Percentiles rank a stretch among this genome's conserved stretches.
Conservation (phyloP, 2,113 vertebrate genomes). For the Tachuris rubrigastra region DNA sequence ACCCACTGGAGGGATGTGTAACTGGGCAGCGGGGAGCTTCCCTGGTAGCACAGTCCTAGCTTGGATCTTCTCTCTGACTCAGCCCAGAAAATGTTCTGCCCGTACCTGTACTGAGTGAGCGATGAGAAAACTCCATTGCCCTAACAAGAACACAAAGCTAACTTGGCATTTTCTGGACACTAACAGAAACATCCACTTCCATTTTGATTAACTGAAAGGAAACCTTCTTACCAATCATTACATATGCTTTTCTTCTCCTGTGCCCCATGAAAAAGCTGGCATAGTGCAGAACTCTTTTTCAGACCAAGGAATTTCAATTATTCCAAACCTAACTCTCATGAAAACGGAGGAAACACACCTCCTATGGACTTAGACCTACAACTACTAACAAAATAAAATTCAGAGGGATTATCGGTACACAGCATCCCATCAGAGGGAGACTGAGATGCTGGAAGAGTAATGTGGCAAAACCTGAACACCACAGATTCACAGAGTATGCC, state of each 20-base stretch:
- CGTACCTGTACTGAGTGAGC: rapidly evolving
- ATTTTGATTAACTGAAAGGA: background rate
- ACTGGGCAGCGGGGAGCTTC: background rate
- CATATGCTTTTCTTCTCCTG: background rate
- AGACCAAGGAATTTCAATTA: background rate
- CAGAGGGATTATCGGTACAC: background rate
- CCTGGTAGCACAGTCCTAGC: background rate
- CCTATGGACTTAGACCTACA: background rate
- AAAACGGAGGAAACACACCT: background rate
- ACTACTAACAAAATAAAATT: background rate
- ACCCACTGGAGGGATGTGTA: rapidly evolving
- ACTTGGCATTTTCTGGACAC: background rate
- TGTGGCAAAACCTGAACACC: background rate
- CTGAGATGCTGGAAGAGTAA: background rate
- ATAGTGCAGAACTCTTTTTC: background rate
- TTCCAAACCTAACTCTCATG: background rate
- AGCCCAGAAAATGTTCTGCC: background rate
- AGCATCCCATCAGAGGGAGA: background rate
- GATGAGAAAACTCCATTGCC: background rate
- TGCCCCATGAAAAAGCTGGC: background rate
- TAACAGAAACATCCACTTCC: background rate
- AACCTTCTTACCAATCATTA: background rate
- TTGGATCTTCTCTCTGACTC: rapidly evolving
- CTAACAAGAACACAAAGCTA: background rate
- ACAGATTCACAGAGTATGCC: background rate